These are phyloP conservation scores for Ectobius pallidus DNA, from an alignment of 2,888 invertebrate species.

Conservation along the genomic window DNA sequence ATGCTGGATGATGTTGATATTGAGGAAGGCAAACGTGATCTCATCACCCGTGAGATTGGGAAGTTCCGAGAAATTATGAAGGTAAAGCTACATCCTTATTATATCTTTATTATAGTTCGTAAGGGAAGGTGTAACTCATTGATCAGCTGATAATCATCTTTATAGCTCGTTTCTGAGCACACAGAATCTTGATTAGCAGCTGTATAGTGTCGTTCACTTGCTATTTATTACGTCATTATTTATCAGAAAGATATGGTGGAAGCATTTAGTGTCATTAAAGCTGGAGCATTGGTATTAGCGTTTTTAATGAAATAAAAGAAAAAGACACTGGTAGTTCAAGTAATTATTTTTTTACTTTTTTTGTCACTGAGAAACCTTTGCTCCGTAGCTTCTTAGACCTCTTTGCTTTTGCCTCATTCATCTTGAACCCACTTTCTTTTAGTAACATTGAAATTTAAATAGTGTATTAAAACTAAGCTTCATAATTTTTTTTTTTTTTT, in stretches of 20 bases:
- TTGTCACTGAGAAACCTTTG: too few relatives aligned
- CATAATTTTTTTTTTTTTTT: not conserved
- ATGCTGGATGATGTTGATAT: constrained; percentile 81
- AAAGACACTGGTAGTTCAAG: too few relatives aligned
- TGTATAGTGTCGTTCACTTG: not conserved
- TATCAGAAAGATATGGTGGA: too few relatives aligned
- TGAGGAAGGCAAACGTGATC: constrained; percentile 94
- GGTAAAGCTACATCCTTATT: constrained; percentile 64
- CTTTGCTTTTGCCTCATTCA: not conserved
- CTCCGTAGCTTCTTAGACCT: not conserved
- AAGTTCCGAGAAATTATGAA: constrained; percentile 97
- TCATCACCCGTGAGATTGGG: constrained; percentile 96
- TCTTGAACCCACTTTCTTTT: not conserved
- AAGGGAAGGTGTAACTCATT: not conserved
- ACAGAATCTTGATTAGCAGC: not conserved
- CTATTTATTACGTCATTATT: not conserved
- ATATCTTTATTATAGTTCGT: not conserved
- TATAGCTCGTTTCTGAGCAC: not conserved
- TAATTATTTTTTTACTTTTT: too few relatives aligned
- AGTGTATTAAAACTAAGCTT: not conserved
- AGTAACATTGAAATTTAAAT: not conserved
- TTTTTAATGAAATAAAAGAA: too few relatives aligned
- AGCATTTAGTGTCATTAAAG: too few relatives aligned
- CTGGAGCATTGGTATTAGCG: too few relatives aligned
- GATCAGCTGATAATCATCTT: constrained; percentile 4